Evolutionary conservation across 1,140 invertebrate species (phyloP).

Genomic region (Drosophila melanica): DNA sequence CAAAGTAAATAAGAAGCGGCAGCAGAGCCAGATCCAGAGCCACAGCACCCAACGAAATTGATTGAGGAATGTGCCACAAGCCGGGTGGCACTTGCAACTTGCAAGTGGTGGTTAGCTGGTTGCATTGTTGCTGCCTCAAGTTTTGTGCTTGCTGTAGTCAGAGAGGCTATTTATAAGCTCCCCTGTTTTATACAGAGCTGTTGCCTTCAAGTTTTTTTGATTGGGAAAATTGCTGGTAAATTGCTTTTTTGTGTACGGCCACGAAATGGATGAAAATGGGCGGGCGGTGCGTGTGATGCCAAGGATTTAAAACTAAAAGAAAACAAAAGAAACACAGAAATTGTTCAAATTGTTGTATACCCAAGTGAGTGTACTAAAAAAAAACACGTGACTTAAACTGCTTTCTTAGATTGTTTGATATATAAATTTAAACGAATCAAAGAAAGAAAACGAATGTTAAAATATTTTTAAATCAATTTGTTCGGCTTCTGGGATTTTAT

Average conservation of each 20-base stretch:
- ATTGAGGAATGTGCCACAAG: constrained; percentile 75
- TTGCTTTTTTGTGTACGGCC: constrained; percentile 67
- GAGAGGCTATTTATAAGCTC: constrained; percentile 72
- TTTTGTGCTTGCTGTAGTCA: constrained; percentile 34
- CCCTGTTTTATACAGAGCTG: constrained; percentile 13
- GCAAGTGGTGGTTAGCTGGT: neutral
- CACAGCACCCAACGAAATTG: constrained; percentile 64
- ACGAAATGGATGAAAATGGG: neutral
- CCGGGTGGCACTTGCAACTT: constrained; percentile 41
- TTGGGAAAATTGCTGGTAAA: constrained; percentile 75
- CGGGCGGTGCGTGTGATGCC: neutral
- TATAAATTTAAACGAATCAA: neutral
- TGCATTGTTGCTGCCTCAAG: constrained; percentile 53
- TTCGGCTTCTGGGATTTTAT: neutral
- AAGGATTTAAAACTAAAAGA: constrained; percentile 35
- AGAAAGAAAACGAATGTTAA: neutral
- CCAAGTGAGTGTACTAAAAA: neutral
- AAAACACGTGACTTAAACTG: constrained; percentile 13
- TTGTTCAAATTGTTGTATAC: neutral
- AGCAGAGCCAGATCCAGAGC: constrained; percentile 30
- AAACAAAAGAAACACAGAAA: constrained; percentile 14
- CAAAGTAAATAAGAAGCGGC: constrained; percentile 78
- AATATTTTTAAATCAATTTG: neutral
- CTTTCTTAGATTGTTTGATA: neutral
- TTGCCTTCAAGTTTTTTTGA: constrained; percentile 55